phyloP scores from a whole-genome alignment of 2,113 vertebrate genomes.

The Gallinago jamesoni region DNA sequence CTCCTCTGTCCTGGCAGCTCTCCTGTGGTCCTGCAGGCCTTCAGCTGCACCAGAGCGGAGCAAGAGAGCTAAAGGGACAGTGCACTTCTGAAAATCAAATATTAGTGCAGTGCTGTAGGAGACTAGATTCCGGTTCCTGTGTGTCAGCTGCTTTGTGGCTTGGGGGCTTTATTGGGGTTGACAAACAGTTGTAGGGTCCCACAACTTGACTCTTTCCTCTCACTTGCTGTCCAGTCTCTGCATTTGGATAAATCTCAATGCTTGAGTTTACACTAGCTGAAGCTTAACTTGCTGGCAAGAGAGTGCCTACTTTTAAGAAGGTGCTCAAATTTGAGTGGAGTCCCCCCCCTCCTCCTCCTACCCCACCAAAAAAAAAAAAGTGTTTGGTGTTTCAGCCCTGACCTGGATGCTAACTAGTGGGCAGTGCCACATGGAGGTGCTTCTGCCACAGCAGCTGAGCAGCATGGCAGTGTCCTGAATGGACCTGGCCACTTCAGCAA shows the following conservation, averaged over 20 bases:
- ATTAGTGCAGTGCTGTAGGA: not conserved
- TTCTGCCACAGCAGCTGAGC: not conserved
- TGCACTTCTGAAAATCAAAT: not conserved
- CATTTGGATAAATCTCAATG: not conserved
- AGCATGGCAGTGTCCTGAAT: not conserved
- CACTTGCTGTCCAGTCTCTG: not conserved
- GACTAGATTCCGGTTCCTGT: not conserved
- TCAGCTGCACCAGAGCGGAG: not conserved
- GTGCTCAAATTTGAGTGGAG: not conserved
- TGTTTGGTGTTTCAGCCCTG: not conserved
- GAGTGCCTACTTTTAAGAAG: not conserved
- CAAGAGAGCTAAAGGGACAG: not conserved
- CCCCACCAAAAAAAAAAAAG: not conserved
- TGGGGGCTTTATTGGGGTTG: not conserved
- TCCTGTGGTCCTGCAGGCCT: not conserved
- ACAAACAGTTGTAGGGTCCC: not conserved
- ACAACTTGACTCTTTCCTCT: not conserved
- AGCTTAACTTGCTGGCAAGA: not conserved
- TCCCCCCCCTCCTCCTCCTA: rapidly evolving
- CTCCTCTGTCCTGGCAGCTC: not conserved
- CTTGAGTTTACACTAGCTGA: not conserved
- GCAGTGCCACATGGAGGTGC: not conserved
- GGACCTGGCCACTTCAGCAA: not conserved
- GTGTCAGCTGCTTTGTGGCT: not conserved
- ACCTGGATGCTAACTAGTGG: not conserved